These are phyloP conservation scores for Pagrus major DNA, from an alignment of 2,113 vertebrate species.

Conservation along the genomic window DNA sequence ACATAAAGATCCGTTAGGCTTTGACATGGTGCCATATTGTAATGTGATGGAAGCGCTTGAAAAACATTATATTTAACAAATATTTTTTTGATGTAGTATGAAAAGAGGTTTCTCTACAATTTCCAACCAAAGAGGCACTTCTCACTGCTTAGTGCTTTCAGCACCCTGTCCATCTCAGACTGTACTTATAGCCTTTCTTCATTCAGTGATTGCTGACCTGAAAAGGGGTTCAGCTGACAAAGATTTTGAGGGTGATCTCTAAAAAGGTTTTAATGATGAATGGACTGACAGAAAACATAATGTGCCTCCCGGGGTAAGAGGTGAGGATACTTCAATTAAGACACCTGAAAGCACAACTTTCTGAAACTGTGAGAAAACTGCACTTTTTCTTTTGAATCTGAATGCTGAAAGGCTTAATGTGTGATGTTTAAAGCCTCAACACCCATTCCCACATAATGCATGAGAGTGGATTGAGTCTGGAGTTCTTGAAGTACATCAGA, in stretches of 20 bases:
- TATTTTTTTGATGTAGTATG: background rate
- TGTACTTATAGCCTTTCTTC: conserved; percentile 3
- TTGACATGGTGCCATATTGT: background rate
- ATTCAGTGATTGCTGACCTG: conserved; percentile 1
- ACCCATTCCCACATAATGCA: background rate
- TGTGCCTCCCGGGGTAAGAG: background rate
- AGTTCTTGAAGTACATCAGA: background rate
- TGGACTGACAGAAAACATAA: conserved; percentile 19
- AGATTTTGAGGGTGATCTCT: conserved; percentile 22
- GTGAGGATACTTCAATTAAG: conserved; percentile 9
- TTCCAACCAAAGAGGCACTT: conserved; percentile 1
- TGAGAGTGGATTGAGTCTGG: background rate
- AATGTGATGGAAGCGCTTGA: background rate
- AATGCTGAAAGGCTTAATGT: background rate
- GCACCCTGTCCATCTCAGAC: background rate
- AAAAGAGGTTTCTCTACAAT: conserved; percentile 27
- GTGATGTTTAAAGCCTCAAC: background rate
- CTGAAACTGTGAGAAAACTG: background rate
- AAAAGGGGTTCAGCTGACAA: conserved; percentile 31
- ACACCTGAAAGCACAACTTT: conserved; percentile 14
- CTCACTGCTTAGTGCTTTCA: conserved; percentile 41
- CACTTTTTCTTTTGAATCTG: background rate
- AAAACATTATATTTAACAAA: conserved; percentile 9
- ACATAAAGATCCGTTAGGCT: background rate
- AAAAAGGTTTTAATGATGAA: conserved; percentile 38